Evolutionary conservation across 1,140 invertebrate genomes (phyloP), one percentile per base, ranked within the genome.

Genomic region (Probaryconus sp.): DNA sequence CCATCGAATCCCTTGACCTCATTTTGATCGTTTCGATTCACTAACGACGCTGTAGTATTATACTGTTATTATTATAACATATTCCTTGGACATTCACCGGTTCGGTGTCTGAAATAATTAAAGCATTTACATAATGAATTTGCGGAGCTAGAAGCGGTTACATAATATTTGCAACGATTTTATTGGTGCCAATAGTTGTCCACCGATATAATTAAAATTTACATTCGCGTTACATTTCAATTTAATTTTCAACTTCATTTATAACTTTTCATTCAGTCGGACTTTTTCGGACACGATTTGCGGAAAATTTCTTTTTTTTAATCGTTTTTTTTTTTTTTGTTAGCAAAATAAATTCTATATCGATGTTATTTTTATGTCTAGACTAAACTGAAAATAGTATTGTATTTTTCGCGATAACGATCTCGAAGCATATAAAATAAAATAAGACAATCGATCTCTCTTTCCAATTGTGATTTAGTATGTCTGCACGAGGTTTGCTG

Each of bases 1-100:
- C 85, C 38, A 86, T 55, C 10, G 85, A 87, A 43, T 88, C 86
- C 51, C 86, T 81, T 18, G 83, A 82, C 63, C 81, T 87, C 85
- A 87, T 88, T 60, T 45, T 30, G 51, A 60, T 42, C 43, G 38
- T 24, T 65, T 51, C 56, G 37, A 67, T 58, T 76, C 28, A 53
- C 33, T 48, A 37, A 33, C 37, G 13, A 2, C 45, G 31, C 13
- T 55, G 21, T 60, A 30, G 2, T 58, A 42, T 43, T 56, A 17
- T 40, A 53, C 31, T 50, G 53, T 33, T 63, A 28, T 61, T 63
- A 38, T 63, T 48, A 50, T 65, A 56, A 42, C 56, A 48, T 60
- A 24, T 26, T 70, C 14, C 37, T 63, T 76, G 55, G 9, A 60
- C 55, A 14, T 71, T 76, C 73, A 51, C 56, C 18, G n/a, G 21